phyloP scores from a whole-genome alignment of 1,140 invertebrate species.

The Zeugodacus cucurbitae region DNA sequence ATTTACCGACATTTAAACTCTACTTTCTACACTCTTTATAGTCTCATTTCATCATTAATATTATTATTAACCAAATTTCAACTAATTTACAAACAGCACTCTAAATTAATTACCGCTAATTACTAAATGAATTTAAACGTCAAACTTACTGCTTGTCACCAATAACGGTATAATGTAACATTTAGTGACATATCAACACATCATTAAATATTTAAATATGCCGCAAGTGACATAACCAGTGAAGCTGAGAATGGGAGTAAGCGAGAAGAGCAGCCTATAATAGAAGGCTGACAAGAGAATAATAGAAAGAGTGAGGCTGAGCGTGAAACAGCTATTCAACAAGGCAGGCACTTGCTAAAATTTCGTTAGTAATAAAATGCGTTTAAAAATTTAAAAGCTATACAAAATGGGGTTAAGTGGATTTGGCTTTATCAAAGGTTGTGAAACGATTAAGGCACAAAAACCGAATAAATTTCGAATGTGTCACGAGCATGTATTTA shows the following conservation, averaged over 20 bases:
- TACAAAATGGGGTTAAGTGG: neutral
- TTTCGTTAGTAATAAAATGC: neutral
- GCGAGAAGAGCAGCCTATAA: neutral
- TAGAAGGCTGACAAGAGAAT: neutral
- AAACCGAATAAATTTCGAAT: neutral
- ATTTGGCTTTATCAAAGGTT: neutral
- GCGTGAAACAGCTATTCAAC: neutral
- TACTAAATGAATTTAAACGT: neutral
- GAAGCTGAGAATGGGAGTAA: neutral
- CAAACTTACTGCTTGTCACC: neutral
- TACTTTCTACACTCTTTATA: no score
- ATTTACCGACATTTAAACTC: no score
- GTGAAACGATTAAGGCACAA: neutral
- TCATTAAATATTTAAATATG: conserved; percentile 12
- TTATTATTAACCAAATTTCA: no score
- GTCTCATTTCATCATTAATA: no score
- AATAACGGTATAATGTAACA: neutral
- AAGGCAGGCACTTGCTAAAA: neutral
- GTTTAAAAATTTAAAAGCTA: neutral
- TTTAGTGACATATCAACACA: neutral
- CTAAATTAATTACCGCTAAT: neutral
- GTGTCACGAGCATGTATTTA: neutral
- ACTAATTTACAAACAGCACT: no score
- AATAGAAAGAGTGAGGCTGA: neutral
- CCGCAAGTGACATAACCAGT: neutral